These are phyloP conservation scores for Linyphia triangularis DNA, from an alignment of 2,888 invertebrate genomes.

Conservation along the genomic window DNA sequence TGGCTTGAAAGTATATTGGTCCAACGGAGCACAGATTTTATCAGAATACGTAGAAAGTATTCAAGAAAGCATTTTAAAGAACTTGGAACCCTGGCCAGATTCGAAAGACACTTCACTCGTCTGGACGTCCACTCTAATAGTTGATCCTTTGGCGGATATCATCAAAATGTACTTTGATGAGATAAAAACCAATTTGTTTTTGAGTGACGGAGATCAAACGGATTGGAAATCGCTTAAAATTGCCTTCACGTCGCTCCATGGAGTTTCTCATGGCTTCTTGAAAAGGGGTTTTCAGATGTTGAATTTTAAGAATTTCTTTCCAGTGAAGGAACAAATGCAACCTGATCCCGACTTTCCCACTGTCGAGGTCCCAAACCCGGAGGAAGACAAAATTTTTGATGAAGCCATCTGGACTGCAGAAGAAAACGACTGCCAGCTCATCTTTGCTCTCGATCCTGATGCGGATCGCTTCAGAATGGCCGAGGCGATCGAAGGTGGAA, in stretches of 20 bases:
- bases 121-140: conserved; percentile 82
- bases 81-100: conserved; percentile 87
- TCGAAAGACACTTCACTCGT: conserved; percentile 88
- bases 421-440: conserved; percentile 84
- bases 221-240: conserved; percentile 79
- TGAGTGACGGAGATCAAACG: not conserved
- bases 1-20: conserved; percentile 89
- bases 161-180: conserved; percentile 85
- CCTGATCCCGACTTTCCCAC: conserved; percentile 98
- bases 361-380: conserved; percentile 98
- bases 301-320: conserved; percentile 83
- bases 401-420: conserved; percentile 88
- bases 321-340: conserved; percentile 85
- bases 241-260: conserved; percentile 98
- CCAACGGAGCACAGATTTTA: conserved; percentile 85
- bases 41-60: conserved; percentile 94
- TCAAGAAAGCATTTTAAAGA: conserved; percentile 87
- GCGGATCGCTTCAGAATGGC: conserved; percentile 97
- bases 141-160: conserved; percentile 87
- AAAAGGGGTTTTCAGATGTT: conserved; percentile 86
- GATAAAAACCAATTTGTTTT: conserved; percentile 79
- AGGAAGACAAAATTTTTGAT: conserved; percentile 87
- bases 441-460: conserved; percentile 98
- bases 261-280: conserved; percentile 92
- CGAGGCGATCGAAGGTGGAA: conserved; percentile 85